A percentile compares a stretch with the other conserved stretches of the same genome.
Evolutionary conservation across 2,888 invertebrate genomes (phyloP).

Genomic region (Oscheius sp.): DNA sequence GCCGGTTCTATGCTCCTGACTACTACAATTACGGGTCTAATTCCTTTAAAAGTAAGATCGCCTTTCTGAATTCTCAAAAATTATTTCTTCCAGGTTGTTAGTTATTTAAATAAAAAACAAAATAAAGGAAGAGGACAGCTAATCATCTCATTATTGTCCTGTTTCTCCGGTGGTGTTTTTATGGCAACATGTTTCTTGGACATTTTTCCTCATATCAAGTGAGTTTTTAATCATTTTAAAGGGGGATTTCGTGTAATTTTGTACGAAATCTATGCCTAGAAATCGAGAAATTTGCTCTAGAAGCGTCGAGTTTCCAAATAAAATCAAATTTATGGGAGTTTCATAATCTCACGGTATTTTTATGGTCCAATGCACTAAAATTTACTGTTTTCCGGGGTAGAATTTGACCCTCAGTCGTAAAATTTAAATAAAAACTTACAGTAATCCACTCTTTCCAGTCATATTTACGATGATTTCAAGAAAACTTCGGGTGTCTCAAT

Average conservation of each 20-base stretch:
- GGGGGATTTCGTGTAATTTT: no score
- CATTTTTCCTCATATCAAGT: conserved; percentile 69
- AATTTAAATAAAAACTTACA: neutral
- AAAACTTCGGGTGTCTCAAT: conserved; percentile 34
- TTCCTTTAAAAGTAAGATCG: conserved; percentile 14
- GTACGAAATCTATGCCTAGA: neutral
- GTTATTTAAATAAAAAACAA: conserved; percentile 4
- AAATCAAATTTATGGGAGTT: no score
- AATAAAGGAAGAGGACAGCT: conserved; percentile 12
- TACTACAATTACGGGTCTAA: conserved; percentile 20
- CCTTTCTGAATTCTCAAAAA: neutral
- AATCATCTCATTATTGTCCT: conserved; percentile 43
- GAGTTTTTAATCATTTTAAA: conserved; percentile 26
- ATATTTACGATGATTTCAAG: conserved; percentile 46
- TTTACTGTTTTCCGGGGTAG: neutral
- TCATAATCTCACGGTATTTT: no score
- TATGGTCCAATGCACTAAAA: neutral
- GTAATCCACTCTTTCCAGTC: conserved; percentile 44
- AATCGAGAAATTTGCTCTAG: neutral
- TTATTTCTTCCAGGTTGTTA: neutral
- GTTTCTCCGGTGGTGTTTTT: conserved; percentile 64
- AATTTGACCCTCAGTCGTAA: neutral
- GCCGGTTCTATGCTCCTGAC: conserved; percentile 23
- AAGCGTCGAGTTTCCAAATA: no score
- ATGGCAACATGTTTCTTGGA: conserved; percentile 70